Base-by-base conservation (phyloP, 2,113 vertebrate genomes). In the Toxostoma redivivum region DNA sequence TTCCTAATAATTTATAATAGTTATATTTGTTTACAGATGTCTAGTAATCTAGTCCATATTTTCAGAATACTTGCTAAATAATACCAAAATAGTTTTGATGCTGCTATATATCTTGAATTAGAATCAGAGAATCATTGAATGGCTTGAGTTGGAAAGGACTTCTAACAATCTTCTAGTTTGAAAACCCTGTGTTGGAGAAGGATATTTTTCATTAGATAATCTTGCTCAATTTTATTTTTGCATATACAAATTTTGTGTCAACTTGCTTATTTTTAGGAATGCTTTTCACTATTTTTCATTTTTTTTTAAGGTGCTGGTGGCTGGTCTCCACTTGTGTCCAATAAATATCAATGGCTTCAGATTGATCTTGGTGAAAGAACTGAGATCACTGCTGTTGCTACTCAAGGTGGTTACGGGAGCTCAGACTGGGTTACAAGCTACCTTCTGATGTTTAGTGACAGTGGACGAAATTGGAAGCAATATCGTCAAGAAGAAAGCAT, bases 321-420 rank as follows among this genome's bases (percentile, higher is more conserved):
- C 47, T 99, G 99, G 99, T 98, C 99, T 95, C 99, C 99, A n/a
- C 96, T 98, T 27, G 80, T 98, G 73, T 99, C 98, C 25, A 98
- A 99, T 93, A 98, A 98, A 86, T 98, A 99, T 93, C 99, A 99
- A 66, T 99, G 99, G 99, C 93, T 99, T 92, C 98, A 99, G 95
- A 98, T 99, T 92, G 99, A 99, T 96, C 97, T 99, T 65, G 98
- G 98, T 70, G 98, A 98, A 95, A 98, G 99, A 91, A 98, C 98
- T 66, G 98, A 98, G 84, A 96, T 99, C 93, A 98, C 98, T 1
- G 98, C 98, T 13, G 98, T 99, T 35, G 98, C 99, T 91, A 99
- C 99, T 18, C 99, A 99, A 96, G 99, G 99, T 35, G 98, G 99
- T 30, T 99, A 99, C 1, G 99, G 99, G 77, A 99, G 99, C 92